Base-by-base conservation (phyloP, 2,888 invertebrate genomes). In the Xestia c-nigrum region DNA sequence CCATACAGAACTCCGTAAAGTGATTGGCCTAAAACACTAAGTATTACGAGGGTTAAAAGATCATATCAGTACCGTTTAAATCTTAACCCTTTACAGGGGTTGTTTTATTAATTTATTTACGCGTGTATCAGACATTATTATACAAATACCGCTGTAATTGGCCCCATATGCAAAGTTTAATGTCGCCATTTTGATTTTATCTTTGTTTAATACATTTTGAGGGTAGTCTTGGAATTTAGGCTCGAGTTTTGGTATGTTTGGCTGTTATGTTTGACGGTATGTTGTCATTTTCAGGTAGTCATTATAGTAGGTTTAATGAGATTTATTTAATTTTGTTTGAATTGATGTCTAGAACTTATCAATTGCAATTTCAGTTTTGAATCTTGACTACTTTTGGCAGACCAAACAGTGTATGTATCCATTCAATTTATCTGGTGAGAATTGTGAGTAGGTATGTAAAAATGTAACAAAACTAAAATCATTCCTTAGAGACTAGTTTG, bases 81-180 rank as follows among this genome's bases (percentile, higher is more conserved):
- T 95, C 94, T 95, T 94, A 94, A 93, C 96, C 95, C 95, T 92
- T 92, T 88, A 88, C 90, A 88, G 78, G 96, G 95, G 93, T 92
- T 72, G 93, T 94, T 95, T 95, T 96, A 96, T 96, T 96, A 96
- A 96, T 96, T 95, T 96, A 96, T 96, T 95, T 95, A 94, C 93
- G 92, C 92, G 89, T 94, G 92, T 95, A 95, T 95, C 95, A 90
- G 84, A 83, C 90, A 84, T 90, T 90, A 94, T 93, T 93, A 93
- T 92, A 94, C 94, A 92, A 95, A 94, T 94, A 93, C 90, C 83
- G 89, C 85, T 89, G 89, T 96, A 95, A 96, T 95, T 95, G 93
- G 90, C 91, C 95, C 94, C 96, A 96, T 96, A 96, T 96, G 96
- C 94, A 95, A 95, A 94, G 94, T 94, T 95, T 93, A 94, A 93